Percentiles rank a stretch among this genome's conserved stretches.
These are phyloP conservation scores for Rhinoraja longicauda DNA, from an alignment of 2,797 vertebrate species.

Conservation along the genomic window DNA sequence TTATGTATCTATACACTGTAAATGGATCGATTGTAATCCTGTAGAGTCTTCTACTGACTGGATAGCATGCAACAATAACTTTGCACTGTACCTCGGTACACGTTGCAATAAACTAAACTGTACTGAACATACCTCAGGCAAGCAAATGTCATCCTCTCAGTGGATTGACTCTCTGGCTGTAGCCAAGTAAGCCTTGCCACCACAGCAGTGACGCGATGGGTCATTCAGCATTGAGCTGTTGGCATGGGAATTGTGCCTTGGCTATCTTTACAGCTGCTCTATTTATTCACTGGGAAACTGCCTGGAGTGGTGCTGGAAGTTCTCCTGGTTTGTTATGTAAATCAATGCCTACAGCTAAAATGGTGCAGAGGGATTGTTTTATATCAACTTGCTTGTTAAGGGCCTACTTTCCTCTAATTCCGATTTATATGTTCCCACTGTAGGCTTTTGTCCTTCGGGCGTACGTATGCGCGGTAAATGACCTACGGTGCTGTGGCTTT, in stretches of 20 bases:
- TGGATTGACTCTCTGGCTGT: no score
- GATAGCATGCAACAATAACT: no score
- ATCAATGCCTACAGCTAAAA: neutral
- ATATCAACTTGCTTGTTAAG: neutral
- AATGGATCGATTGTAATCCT: no score
- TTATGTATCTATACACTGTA: no score
- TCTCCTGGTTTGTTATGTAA: neutral
- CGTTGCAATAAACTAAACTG: no score
- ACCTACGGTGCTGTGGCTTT: neutral
- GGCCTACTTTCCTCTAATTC: neutral
- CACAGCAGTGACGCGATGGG: neutral
- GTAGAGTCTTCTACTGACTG: no score
- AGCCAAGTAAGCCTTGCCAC: no score
- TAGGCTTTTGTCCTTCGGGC: neutral
- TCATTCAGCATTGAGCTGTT: neutral
- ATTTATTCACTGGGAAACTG: neutral
- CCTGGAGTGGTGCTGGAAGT: neutral
- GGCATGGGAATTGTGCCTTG: neutral
- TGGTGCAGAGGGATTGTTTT: neutral
- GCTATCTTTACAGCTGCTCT: neutral
- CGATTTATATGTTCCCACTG: neutral
- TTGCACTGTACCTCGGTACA: no score
- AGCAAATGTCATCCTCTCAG: neutral
- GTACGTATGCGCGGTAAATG: neutral
- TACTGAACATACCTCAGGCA: neutral